These are phyloP conservation scores for Sinopyrophorus schimmeli DNA, from an alignment of 2,888 invertebrate genomes.

Conservation along the genomic window DNA sequence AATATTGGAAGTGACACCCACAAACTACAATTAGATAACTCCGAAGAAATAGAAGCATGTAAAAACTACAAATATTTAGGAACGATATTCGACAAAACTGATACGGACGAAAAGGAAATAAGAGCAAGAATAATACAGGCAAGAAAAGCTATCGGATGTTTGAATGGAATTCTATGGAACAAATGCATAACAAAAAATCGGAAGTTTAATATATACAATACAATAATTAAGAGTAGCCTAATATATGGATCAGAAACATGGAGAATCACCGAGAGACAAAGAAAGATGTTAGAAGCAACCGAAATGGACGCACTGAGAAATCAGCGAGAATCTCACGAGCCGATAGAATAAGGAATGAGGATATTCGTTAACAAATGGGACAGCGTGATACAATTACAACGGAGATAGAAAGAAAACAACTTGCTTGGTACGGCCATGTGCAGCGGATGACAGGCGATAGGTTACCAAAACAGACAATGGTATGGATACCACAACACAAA, in stretches of 20 bases:
- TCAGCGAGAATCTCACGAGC: conserved; percentile 1
- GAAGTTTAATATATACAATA: conserved; percentile 1
- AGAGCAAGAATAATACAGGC: conserved; percentile 13
- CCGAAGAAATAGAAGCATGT: conserved; percentile 5
- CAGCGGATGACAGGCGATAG: conserved; percentile 16
- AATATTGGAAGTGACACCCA: conserved; percentile 1
- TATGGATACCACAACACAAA: conserved; percentile 14
- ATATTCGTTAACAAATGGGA: conserved; percentile 7
- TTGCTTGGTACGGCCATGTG: conserved; percentile 19
- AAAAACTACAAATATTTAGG: conserved; percentile 10
- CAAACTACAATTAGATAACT: conserved; percentile 13
- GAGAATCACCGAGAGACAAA: background rate
- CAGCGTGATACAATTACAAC: background rate
- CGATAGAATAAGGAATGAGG: conserved; percentile 3
- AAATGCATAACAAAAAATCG: conserved; percentile 1
- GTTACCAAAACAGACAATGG: conserved; percentile 9
- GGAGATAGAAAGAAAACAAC: conserved; percentile 6
- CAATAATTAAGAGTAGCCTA: conserved; percentile 2
- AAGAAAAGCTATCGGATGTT: conserved; percentile 9
- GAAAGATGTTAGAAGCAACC: background rate
- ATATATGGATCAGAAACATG: conserved; percentile 3
- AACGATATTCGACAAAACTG: conserved; percentile 4
- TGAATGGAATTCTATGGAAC: conserved; percentile 9
- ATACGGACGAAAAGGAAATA: conserved; percentile 15
- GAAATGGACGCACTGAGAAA: background rate